These are phyloP conservation scores for Tamandua tetradactyla DNA, from an alignment of 2,797 vertebrate genomes.

Conservation along the genomic window DNA sequence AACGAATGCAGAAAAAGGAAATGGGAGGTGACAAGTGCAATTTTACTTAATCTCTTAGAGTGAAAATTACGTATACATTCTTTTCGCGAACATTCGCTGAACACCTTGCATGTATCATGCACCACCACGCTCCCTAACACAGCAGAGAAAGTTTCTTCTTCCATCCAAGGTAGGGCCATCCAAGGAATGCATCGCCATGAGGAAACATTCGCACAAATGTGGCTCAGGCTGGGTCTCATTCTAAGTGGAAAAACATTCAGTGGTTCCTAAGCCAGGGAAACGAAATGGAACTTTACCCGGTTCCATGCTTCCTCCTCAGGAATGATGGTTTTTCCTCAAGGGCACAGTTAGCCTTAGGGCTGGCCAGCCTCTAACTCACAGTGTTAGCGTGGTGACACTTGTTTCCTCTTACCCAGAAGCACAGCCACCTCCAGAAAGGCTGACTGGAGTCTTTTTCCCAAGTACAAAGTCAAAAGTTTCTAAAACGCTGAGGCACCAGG, in stretches of 20 bases:
- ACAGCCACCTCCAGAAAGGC: constrained; percentile 74
- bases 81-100: neutral
- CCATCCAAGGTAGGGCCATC: neutral
- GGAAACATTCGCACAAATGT: neutral
- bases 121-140: neutral
- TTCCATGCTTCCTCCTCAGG: neutral
- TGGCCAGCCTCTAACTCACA: constrained; percentile 66
- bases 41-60: neutral
- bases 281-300: neutral
- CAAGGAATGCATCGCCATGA: neutral
- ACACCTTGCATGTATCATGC: neutral
- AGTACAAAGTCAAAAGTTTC: constrained; percentile 77
- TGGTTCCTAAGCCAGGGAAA: neutral
- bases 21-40: neutral
- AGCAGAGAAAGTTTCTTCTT: neutral
- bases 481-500: constrained; percentile 48
- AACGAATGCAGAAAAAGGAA: neutral
- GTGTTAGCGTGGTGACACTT: constrained; percentile 65
- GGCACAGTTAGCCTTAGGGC: neutral
- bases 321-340: neutral
- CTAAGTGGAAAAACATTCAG: neutral
- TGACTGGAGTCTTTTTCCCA: constrained; percentile 76
- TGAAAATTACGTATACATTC: neutral
- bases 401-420: constrained; percentile 81
- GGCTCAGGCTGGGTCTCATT: neutral